A percentile compares a stretch with the other conserved stretches of the same genome.
These are phyloP conservation scores for Pyrocephalus nanus DNA, from an alignment of 2,797 vertebrate genomes.

Conservation along the genomic window DNA sequence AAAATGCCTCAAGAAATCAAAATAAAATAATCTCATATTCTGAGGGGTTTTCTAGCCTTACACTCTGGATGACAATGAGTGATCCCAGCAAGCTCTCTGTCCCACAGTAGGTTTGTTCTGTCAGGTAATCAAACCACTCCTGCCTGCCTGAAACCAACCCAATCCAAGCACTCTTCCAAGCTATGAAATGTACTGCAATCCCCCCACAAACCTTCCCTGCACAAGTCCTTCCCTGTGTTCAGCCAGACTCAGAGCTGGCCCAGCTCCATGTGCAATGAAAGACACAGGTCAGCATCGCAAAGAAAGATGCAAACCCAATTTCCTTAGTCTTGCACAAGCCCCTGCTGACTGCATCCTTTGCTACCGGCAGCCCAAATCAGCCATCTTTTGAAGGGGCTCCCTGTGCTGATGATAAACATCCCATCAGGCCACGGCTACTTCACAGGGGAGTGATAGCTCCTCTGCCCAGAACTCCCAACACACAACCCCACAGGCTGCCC, in stretches of 20 bases:
- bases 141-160: background rate
- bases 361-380: background rate
- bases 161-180: background rate
- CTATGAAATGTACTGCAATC: background rate
- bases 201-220: background rate
- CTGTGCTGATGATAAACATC: background rate
- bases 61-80: rapidly evolving
- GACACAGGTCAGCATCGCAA: background rate
- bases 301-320: background rate
- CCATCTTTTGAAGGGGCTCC: background rate
- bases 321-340: background rate
- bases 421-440: background rate
- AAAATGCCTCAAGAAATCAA: background rate
- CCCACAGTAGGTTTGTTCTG: background rate
- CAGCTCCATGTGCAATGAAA: background rate
- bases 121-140: background rate
- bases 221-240: background rate
- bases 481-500: background rate
- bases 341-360: background rate
- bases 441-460: background rate
- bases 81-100: background rate
- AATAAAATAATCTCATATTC: background rate
- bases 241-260: background rate
- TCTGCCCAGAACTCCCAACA: background rate
- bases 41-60: background rate